phyloP scores from a whole-genome alignment of 2,888 invertebrate genomes.

The Thera britannica region DNA sequence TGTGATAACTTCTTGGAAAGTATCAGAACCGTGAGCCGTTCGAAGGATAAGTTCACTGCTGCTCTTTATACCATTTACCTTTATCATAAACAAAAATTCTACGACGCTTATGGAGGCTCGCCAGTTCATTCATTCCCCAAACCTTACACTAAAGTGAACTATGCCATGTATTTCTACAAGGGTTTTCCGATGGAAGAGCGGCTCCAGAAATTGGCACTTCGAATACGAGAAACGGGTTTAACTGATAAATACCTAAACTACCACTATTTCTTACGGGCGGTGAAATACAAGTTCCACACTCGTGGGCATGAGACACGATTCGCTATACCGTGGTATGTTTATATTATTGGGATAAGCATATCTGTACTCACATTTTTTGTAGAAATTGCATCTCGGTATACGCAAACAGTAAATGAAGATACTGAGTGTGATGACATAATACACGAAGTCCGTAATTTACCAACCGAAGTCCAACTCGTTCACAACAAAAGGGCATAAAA shows the following conservation, averaged over 20 bases:
- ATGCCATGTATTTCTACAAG: constrained; percentile 61
- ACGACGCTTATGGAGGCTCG: constrained; percentile 48
- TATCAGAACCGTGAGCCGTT: constrained; percentile 51
- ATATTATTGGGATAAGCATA: constrained; percentile 45
- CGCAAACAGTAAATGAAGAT: background rate
- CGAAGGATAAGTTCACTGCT: constrained; percentile 51
- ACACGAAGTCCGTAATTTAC: background rate
- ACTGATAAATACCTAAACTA: constrained; percentile 44
- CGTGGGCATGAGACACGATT: constrained; percentile 33
- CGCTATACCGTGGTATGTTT: constrained; percentile 55
- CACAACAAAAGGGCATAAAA: constrained; percentile 12
- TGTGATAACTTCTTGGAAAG: constrained; percentile 47
- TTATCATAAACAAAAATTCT: constrained; percentile 50
- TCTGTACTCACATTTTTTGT: constrained; percentile 46
- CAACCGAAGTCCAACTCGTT: background rate
- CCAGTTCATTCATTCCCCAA: constrained; percentile 44
- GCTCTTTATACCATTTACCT: constrained; percentile 48
- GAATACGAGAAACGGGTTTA: constrained; percentile 59
- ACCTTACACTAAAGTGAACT: constrained; percentile 56
- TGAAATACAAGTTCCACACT: constrained; percentile 38
- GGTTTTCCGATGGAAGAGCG: constrained; percentile 59
- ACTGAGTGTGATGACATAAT: background rate
- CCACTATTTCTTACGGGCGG: constrained; percentile 36
- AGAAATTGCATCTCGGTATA: constrained; percentile 37
- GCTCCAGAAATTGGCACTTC: constrained; percentile 46